These are phyloP conservation scores for Ctenopoma kingsleyae DNA, from an alignment of 2,797 vertebrate species.

Conservation along the genomic window DNA sequence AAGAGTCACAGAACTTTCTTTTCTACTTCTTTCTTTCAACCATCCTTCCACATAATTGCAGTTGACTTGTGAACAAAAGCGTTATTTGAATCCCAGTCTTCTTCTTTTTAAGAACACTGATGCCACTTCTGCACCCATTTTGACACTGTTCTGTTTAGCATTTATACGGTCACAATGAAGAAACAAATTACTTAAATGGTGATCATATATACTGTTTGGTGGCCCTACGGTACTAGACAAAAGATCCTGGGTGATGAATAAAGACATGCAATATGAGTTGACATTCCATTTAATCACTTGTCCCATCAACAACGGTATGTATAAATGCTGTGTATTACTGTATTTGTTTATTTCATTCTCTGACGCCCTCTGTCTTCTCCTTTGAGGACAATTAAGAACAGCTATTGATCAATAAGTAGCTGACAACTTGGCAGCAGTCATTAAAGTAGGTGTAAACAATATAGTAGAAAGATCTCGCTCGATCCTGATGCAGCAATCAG, in stretches of 20 bases:
- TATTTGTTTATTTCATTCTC: conserved; percentile 12
- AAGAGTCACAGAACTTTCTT: conserved; percentile 7
- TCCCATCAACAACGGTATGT: conserved; percentile 37
- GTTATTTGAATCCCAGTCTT: conserved; percentile 53
- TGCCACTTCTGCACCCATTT: conserved; percentile 37
- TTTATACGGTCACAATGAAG: conserved; percentile 38
- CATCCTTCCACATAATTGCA: conserved; percentile 30
- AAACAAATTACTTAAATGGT: conserved; percentile 39
- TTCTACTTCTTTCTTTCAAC: background rate
- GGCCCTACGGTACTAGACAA: conserved; percentile 9
- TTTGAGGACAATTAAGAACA: conserved; percentile 36
- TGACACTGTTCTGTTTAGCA: conserved; percentile 21
- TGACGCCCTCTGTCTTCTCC: conserved; percentile 10
- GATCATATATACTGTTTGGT: background rate
- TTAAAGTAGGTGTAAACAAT: conserved; percentile 45
- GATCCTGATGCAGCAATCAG: conserved; percentile 16
- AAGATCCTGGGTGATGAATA: conserved; percentile 21
- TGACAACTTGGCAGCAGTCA: conserved; percentile 43
- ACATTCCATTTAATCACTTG: conserved; percentile 27
- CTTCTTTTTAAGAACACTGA: conserved; percentile 57
- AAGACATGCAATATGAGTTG: conserved; percentile 20
- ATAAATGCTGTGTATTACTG: conserved; percentile 25
- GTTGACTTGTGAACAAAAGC: conserved; percentile 22
- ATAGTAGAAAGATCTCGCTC: conserved; percentile 15
- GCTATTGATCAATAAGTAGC: conserved; percentile 60